Evolutionary conservation across 1,140 invertebrate genomes (phyloP).

Genomic region (Lucilia sericata): DNA sequence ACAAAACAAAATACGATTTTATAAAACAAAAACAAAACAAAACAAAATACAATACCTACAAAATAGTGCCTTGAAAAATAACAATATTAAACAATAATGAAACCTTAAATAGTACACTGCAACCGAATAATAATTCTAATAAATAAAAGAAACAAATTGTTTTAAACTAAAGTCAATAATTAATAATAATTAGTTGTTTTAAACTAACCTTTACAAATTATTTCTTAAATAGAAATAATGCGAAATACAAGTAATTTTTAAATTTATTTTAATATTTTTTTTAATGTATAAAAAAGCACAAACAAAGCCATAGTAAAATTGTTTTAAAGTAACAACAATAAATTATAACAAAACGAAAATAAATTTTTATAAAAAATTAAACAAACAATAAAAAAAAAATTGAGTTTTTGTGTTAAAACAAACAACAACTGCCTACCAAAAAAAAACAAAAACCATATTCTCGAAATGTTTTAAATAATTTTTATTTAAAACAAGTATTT

Average conservation of each 20-base stretch:
- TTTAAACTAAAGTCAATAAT: conserved; percentile 16
- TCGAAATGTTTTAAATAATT: background rate
- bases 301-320: conserved; percentile 8
- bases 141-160: background rate
- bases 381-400: background rate
- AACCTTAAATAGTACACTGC: background rate
- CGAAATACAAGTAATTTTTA: background rate
- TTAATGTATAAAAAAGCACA: background rate
- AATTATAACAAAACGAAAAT: background rate
- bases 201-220: conserved; percentile 29
- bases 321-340: background rate
- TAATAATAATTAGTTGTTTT: conserved; percentile 46
- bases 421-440: background rate
- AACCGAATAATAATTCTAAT: background rate
- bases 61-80: conserved; percentile 25
- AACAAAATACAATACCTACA: background rate
- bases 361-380: background rate
- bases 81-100: background rate
- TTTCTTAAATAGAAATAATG: conserved; percentile 9
- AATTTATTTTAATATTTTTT: background rate
- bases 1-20: background rate
- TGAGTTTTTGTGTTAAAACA: no score
- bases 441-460: background rate
- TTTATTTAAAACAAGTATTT: background rate
- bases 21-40: background rate